These are phyloP conservation scores for Flexamia atlantica DNA, from an alignment of 2,888 invertebrate species.

Conservation along the genomic window DNA sequence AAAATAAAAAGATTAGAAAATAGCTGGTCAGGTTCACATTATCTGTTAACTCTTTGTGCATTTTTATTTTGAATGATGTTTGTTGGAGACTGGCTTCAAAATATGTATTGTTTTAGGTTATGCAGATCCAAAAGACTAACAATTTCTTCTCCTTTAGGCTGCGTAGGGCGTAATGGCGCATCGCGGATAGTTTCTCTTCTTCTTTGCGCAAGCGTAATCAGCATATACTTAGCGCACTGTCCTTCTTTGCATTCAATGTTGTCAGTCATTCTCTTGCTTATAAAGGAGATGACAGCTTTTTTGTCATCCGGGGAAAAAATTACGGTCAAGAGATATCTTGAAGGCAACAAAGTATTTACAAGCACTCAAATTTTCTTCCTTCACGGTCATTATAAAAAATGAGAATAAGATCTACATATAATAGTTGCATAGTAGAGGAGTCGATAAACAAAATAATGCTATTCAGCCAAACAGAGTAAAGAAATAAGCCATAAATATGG, in stretches of 20 bases:
- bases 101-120: slow-evolving; percentile 65
- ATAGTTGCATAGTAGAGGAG: too few species aligned
- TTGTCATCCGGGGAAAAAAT: too few species aligned
- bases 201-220: slow-evolving; percentile 44
- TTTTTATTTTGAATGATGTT: slow-evolving; percentile 37
- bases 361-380: too few species aligned
- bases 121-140: slow-evolving; percentile 60
- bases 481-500: too few species aligned
- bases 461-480: too few species aligned
- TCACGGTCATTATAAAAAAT: too few species aligned
- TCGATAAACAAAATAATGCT: too few species aligned
- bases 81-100: slow-evolving; percentile 68
- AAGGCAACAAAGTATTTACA: too few species aligned
- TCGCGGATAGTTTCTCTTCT: slow-evolving; percentile 33
- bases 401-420: too few species aligned
- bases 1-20: too few species aligned
- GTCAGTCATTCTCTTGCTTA: slow-evolving; percentile 33
- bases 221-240: slow-evolving; percentile 55
- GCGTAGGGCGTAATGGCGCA: slow-evolving; percentile 56
- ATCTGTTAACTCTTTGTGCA: slow-evolving; percentile 10
- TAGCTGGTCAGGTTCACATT: not conserved
- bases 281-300: not conserved
- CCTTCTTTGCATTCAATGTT: slow-evolving; percentile 37
- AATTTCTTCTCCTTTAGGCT: slow-evolving; percentile 65
- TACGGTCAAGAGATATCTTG: too few species aligned